phyloP scores from a whole-genome alignment of 2,113 vertebrate genomes.

The Gallinago undulata region DNA sequence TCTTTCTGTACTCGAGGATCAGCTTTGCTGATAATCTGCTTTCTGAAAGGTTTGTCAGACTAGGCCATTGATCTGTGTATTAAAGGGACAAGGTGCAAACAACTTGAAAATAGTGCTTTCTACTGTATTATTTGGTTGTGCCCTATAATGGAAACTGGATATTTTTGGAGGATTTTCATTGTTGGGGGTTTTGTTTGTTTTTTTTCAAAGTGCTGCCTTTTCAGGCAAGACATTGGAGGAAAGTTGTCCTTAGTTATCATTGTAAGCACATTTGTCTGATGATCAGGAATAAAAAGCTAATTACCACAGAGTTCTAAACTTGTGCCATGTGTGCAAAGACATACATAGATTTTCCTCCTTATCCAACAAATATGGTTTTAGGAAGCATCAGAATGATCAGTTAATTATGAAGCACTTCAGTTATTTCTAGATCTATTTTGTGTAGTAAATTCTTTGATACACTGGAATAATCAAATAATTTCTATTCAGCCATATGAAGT shows the following conservation, averaged over 20 bases:
- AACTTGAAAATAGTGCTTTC: background rate
- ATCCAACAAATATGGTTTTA: background rate
- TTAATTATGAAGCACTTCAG: conserved; percentile 2
- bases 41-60: background rate
- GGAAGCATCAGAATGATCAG: background rate
- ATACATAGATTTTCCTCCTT: background rate
- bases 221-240: background rate
- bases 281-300: background rate
- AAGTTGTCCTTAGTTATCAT: background rate
- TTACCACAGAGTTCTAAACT: background rate
- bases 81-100: background rate
- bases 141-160: background rate
- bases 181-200: background rate
- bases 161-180: background rate
- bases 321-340: background rate
- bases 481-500: conserved; percentile 31
- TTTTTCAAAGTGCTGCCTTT: background rate
- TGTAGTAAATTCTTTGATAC: background rate
- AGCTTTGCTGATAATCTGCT: background rate
- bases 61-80: background rate
- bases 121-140: background rate
- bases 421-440: conserved; percentile 23
- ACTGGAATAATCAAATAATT: conserved; percentile 30
- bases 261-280: background rate
- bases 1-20: background rate